phyloP scores from a whole-genome alignment of 2,113 vertebrate species.

The Urocynchramus pylzowi region DNA sequence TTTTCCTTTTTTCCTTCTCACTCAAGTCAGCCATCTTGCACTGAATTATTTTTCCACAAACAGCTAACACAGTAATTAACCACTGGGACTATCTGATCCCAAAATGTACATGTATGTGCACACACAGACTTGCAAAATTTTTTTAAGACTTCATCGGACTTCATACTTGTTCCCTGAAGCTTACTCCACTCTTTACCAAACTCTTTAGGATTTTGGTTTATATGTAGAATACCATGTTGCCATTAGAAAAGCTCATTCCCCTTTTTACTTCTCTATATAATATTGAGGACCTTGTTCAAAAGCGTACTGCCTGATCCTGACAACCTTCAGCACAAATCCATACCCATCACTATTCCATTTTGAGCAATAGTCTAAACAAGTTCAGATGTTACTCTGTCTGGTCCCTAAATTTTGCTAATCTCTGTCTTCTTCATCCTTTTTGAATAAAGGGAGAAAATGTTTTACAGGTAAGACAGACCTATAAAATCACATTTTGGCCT shows the following conservation, averaged over 20 bases:
- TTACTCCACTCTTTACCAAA: neutral
- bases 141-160: neutral
- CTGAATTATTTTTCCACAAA: neutral
- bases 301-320: neutral
- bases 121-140: neutral
- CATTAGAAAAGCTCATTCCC: neutral
- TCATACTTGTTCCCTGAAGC: neutral
- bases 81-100: neutral
- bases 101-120: neutral
- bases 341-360: neutral
- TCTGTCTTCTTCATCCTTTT: neutral
- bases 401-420: neutral
- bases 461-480: neutral
- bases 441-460: neutral
- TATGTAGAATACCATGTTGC: accelerated
- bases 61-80: neutral
- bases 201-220: neutral
- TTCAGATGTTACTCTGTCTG: neutral
- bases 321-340: neutral
- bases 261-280: neutral
- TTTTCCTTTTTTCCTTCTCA: neutral
- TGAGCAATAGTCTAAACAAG: neutral
- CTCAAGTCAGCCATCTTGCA: neutral
- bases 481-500: neutral
- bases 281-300: neutral